Evolutionary conservation across 1,140 invertebrate species (phyloP).

Genomic region (Thaumatotibia leucotreta): DNA sequence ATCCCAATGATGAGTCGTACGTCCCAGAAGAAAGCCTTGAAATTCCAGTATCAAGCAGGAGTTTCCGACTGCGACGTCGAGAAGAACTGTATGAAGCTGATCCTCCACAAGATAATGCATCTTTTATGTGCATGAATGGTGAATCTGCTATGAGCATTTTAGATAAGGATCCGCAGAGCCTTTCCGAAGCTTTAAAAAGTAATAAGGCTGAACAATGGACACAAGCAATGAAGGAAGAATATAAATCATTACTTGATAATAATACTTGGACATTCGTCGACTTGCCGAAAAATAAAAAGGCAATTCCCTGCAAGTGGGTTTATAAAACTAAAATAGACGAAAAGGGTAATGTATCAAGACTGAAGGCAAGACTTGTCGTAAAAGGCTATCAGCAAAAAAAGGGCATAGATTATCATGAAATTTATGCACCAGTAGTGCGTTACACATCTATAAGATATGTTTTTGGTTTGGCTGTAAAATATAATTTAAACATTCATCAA

Average conservation of each 20-base stretch:
- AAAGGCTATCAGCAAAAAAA: slow-evolving; percentile 26
- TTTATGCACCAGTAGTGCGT: slow-evolving; percentile 21
- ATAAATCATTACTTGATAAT: not conserved
- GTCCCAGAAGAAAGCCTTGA: not conserved
- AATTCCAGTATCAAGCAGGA: not conserved
- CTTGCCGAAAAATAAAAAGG: slow-evolving; percentile 22
- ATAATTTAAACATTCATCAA: slow-evolving; percentile 21
- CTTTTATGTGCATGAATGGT: not conserved
- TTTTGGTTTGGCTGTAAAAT: slow-evolving; percentile 26
- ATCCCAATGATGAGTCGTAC: not conserved
- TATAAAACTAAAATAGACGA: slow-evolving; percentile 42
- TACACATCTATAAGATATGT: slow-evolving; percentile 13
- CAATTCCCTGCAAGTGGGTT: slow-evolving; percentile 52
- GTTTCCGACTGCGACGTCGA: not conserved
- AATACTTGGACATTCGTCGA: not conserved
- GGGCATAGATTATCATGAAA: slow-evolving; percentile 27
- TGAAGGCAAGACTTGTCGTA: slow-evolving; percentile 32
- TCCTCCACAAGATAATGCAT: not conserved
- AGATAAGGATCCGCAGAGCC: not conserved
- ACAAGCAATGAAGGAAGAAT: not conserved
- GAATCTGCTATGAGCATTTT: not conserved
- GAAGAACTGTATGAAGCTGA: not conserved
- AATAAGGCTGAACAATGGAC: not conserved
- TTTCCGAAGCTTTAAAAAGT: not conserved
- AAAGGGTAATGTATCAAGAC: slow-evolving; percentile 33